These are phyloP conservation scores for Ptychoptera contaminata DNA, from an alignment of 2,888 invertebrate species.

Conservation along the genomic window DNA sequence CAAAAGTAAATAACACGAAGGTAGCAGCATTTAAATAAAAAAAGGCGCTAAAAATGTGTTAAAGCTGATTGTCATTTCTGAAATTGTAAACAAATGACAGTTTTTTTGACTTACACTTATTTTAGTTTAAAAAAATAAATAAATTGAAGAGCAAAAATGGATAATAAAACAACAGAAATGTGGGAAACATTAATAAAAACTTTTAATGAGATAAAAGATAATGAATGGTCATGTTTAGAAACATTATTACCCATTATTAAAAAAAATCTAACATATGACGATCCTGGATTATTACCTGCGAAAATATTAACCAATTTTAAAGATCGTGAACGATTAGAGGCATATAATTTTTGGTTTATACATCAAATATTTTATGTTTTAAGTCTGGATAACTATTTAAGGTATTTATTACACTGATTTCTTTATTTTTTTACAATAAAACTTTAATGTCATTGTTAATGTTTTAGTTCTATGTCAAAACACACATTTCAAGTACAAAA, in stretches of 20 bases:
- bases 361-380: slow-evolving; percentile 1
- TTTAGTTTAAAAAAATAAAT: no score
- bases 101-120: no score
- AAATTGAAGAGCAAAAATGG: no score
- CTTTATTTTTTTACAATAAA: not conserved
- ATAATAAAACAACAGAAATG: slow-evolving; percentile 4
- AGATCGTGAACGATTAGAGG: slow-evolving; percentile 1
- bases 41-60: no score
- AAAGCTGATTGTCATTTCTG: no score
- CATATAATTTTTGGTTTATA: slow-evolving; percentile 2
- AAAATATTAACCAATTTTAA: not conserved
- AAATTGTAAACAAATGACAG: no score
- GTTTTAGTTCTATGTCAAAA: not conserved
- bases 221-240: slow-evolving; percentile 5
- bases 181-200: slow-evolving; percentile 8
- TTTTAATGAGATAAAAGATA: slow-evolving; percentile 6
- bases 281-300: slow-evolving; percentile 10
- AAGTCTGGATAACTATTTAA: not conserved
- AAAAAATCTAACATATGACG: slow-evolving; percentile 11
- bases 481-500: slow-evolving; percentile 16
- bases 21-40: no score
- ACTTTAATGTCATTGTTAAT: not conserved
- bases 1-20: no score
- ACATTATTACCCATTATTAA: slow-evolving; percentile 9
- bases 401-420: not conserved